Conservation (phyloP, 2,113 vertebrate genomes). For the Excalfactoria chinensis region DNA sequence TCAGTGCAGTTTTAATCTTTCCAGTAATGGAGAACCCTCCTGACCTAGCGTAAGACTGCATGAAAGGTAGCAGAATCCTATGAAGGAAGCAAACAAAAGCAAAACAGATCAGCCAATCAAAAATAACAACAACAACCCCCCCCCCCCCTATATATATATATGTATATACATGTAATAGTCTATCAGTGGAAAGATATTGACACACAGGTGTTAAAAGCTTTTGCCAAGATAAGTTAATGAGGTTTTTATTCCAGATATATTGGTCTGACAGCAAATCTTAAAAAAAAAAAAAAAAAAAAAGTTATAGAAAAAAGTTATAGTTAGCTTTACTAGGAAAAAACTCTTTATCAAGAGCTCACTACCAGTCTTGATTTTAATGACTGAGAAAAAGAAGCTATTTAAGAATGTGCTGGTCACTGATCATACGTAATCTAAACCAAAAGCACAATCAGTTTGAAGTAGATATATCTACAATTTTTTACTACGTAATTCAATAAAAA, state of each 20-base stretch:
- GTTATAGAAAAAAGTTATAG: neutral
- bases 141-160: no score
- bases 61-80: conserved; percentile 95
- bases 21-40: conserved; percentile 92
- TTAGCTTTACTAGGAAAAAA: neutral
- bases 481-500: neutral
- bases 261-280: neutral
- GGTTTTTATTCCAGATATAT: neutral
- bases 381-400: neutral
- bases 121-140: neutral
- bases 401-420: neutral
- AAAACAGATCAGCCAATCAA: neutral
- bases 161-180: neutral
- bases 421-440: neutral
- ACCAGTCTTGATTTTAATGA: neutral
- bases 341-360: neutral
- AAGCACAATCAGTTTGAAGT: neutral
- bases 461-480: neutral
- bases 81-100: conserved; percentile 3
- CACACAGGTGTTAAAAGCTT: neutral
- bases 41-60: conserved; percentile 93
- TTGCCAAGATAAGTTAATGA: neutral
- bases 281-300: neutral
- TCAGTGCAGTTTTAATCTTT: conserved; percentile 92
- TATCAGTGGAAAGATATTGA: neutral